Base-by-base conservation (phyloP, 2,888 invertebrate species). In the Melinaea marsaeus region DNA sequence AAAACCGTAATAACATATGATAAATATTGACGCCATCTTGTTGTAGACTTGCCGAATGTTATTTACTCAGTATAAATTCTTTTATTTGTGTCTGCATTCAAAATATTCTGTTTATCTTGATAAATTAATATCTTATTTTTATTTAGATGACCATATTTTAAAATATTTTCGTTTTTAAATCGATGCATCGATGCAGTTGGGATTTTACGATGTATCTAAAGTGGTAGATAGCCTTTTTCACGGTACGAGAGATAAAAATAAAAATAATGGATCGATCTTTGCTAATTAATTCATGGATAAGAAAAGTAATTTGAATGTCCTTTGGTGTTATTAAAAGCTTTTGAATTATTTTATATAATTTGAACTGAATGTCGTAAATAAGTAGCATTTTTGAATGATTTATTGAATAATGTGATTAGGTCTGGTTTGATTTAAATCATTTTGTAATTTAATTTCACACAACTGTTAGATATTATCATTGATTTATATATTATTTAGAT, bases 51-150 rank as follows among this genome's bases (percentile, higher is more conserved):
- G 68, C 61, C 64, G 61, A 68, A 67, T 66, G 63, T 61, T 67
- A 69, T 72, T 72, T 68, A 68, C 64, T 62, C 66, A 65, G 60
- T 69, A 69, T 71, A 61, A 66, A 65, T 68, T 68, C 42, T 64
- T 69, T 71, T 71, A 71, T 72, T 73, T 72, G 56, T 69, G 71
- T 71, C 69, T 69, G 68, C 58, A 59, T 58, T 61, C 63, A 64
- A 62, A 60, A 61, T 55, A 68, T 59, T 51, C 58, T 62, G 59
- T 68, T 66, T 62, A 61, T 62, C 60, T 62, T 66, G 62, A 62
- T 64, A 68, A 66, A 68, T 67, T 62, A 62, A 60, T 42, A 56
- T 45, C 57, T 22, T 33, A 57, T 64, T 64, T 66, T 64, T 45
- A 61, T 55, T 61, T 61, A 48, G 34, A 55, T 60, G 57, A 57